phyloP scores from a whole-genome alignment of 2,113 vertebrate genomes.

The Riparia riparia region DNA sequence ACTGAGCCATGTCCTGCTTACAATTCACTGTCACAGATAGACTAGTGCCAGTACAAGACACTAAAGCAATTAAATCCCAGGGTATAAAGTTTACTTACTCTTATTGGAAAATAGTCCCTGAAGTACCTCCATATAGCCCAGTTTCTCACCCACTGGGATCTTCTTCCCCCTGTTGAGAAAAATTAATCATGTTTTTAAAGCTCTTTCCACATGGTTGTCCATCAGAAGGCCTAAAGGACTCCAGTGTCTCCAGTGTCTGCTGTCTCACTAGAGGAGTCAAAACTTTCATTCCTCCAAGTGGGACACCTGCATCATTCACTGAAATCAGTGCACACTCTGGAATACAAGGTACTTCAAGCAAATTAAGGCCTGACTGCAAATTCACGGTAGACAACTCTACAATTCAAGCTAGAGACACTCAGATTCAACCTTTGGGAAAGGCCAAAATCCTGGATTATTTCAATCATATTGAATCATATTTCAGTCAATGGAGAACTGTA shows the following conservation, averaged over 20 bases:
- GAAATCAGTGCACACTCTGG: neutral
- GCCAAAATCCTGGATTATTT: neutral
- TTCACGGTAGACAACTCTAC: neutral
- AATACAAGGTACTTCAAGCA: neutral
- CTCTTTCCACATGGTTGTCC: neutral
- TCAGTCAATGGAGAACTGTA: neutral
- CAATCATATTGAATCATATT: neutral
- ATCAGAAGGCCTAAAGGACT: neutral
- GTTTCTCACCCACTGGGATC: constrained; percentile 93
- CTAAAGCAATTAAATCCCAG: neutral
- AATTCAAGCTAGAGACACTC: neutral
- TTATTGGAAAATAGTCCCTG: constrained; percentile 94
- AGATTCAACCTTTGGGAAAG: neutral
- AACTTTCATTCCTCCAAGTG: neutral
- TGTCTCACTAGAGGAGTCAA: neutral
- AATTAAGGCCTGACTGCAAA: neutral
- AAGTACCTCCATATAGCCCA: constrained; percentile 97
- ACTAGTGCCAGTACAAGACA: neutral
- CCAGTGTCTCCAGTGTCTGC: neutral
- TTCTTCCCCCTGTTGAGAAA: constrained; percentile 86
- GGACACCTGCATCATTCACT: neutral
- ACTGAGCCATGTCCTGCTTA: neutral
- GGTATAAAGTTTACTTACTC: constrained; percentile 75
- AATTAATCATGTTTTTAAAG: neutral
- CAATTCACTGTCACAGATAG: neutral